Conservation (phyloP, 2,888 invertebrate species). For the Argyresthia albistria region DNA sequence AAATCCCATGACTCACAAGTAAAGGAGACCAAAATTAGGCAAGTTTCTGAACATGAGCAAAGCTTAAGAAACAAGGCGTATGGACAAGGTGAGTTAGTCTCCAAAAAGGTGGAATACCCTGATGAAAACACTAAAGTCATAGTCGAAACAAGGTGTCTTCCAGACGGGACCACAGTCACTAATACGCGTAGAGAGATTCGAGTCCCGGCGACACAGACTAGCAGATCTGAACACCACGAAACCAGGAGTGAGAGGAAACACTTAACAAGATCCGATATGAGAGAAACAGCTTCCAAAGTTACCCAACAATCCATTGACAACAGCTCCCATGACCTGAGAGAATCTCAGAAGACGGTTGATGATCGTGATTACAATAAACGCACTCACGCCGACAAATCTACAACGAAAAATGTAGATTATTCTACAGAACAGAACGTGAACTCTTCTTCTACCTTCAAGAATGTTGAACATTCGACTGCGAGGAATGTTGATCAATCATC, state of each 20-base stretch:
- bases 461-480: background rate
- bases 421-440: background rate
- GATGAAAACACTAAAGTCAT: slow-evolving; percentile 78
- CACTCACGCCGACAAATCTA: background rate
- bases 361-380: slow-evolving; percentile 31
- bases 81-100: slow-evolving; percentile 56
- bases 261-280: slow-evolving; percentile 29
- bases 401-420: background rate
- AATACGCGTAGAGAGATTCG: slow-evolving; percentile 77
- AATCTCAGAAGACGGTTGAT: slow-evolving; percentile 46
- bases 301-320: slow-evolving; percentile 28
- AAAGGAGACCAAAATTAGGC: slow-evolving; percentile 14
- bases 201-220: slow-evolving; percentile 39
- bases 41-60: slow-evolving; percentile 9
- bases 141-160: slow-evolving; percentile 76
- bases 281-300: slow-evolving; percentile 32
- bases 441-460: background rate
- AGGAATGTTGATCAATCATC: background rate
- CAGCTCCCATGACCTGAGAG: slow-evolving; percentile 34
- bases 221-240: slow-evolving; percentile 40
- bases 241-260: slow-evolving; percentile 36
- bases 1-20: background rate
- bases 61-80: background rate
- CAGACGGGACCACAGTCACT: slow-evolving; percentile 78
- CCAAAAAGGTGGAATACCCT: slow-evolving; percentile 73